Conservation (phyloP, 1,140 invertebrate species). For the Drosophila triauraria region DNA sequence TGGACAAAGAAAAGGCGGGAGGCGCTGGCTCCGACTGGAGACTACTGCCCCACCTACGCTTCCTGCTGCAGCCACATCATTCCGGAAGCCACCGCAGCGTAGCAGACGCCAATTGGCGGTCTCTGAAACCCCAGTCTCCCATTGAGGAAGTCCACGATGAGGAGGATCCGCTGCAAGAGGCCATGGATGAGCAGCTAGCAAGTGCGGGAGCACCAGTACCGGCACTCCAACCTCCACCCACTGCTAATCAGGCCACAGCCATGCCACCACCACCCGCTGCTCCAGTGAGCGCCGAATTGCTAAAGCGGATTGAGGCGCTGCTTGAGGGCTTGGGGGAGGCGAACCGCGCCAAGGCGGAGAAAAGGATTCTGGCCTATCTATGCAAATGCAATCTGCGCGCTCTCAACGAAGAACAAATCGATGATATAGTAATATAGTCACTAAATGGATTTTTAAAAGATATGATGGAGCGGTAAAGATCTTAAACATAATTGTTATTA, state of each 20-base stretch:
- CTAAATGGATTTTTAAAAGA: neutral
- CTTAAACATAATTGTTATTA: constrained; percentile 4
- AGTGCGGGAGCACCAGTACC: neutral
- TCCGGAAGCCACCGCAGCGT: constrained; percentile 14
- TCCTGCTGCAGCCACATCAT: constrained; percentile 52
- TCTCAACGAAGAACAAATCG: constrained; percentile 70
- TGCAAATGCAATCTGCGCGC: constrained; percentile 74
- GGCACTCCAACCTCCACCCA: neutral
- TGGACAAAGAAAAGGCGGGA: constrained; percentile 43
- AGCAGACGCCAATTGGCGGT: constrained; percentile 7
- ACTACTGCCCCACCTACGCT: constrained; percentile 58
- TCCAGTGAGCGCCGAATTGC: constrained; percentile 23
- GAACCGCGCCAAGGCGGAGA: constrained; percentile 71
- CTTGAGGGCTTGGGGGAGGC: constrained; percentile 62
- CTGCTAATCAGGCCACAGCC: constrained; percentile 3
- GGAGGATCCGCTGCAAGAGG: constrained; percentile 74
- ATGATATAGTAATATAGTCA: constrained; percentile 70
- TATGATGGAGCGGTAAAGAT: neutral
- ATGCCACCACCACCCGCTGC: neutral
- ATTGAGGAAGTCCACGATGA: constrained; percentile 63
- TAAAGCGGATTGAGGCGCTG: constrained; percentile 71
- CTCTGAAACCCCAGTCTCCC: constrained; percentile 38
- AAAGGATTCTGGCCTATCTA: constrained; percentile 69
- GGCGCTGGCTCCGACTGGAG: constrained; percentile 63
- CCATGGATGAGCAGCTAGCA: constrained; percentile 77